These are phyloP conservation scores for Acropternis orthonyx DNA, from an alignment of 2,797 vertebrate genomes.

Conservation along the genomic window DNA sequence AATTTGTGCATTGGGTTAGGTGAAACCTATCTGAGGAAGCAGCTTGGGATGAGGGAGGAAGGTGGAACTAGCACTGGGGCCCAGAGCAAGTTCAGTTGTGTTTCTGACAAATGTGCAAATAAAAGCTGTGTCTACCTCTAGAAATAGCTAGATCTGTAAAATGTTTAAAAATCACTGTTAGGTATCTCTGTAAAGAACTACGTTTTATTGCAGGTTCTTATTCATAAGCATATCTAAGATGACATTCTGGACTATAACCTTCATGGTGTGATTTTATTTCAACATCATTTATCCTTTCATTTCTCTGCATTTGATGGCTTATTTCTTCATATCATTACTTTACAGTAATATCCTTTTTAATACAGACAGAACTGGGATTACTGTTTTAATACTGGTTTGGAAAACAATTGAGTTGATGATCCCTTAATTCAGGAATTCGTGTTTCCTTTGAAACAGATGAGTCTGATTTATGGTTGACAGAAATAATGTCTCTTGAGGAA, in stretches of 20 bases:
- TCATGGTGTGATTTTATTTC: background rate
- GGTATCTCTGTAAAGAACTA: background rate
- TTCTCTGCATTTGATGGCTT: background rate
- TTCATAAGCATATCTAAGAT: background rate
- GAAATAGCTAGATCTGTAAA: background rate
- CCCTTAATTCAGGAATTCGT: background rate
- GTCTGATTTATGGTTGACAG: background rate
- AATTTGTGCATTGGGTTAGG: background rate
- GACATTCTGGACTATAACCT: background rate
- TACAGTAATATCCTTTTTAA: background rate
- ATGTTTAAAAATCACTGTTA: background rate
- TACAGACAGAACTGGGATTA: background rate
- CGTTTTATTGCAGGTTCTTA: background rate
- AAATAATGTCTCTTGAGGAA: background rate
- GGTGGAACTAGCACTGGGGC: background rate
- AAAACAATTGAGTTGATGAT: background rate
- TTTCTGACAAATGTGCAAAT: background rate
- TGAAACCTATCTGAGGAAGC: background rate
- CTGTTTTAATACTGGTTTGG: background rate
- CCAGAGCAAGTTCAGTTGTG: background rate
- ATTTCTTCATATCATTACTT: background rate
- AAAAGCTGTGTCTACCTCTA: background rate
- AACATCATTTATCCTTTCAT: background rate
- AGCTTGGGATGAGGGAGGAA: background rate
- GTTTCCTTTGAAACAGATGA: slow-evolving; percentile 12